phyloP scores from a whole-genome alignment of 2,113 vertebrate species.

The Jacana jacana region DNA sequence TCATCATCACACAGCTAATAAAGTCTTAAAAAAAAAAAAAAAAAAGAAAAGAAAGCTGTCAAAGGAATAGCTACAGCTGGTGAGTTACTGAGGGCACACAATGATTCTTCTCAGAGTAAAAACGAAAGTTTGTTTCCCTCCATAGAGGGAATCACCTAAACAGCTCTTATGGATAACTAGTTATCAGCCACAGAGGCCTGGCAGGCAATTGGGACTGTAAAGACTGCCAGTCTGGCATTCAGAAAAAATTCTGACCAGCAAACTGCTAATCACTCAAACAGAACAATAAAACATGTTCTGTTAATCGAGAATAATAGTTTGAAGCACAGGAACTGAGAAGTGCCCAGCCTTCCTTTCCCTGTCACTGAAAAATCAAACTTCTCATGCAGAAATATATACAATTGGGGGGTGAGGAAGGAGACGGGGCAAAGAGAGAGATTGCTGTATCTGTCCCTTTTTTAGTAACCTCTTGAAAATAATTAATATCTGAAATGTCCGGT shows the following conservation, averaged over 20 bases:
- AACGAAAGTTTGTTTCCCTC: neutral
- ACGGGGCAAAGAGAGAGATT: neutral
- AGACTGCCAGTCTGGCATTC: neutral
- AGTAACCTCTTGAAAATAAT: neutral
- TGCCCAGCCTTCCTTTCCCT: neutral
- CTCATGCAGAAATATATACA: neutral
- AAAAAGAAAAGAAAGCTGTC: neutral
- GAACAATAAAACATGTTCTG: neutral
- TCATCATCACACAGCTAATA: constrained; percentile 18
- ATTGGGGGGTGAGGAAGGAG: neutral
- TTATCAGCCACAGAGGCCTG: neutral
- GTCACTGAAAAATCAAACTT: neutral
- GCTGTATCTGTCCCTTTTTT: neutral
- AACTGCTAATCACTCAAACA: neutral
- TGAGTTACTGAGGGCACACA: neutral
- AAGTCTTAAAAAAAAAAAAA: neutral
- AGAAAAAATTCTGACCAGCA: neutral
- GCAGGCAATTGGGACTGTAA: neutral
- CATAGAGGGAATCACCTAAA: neutral
- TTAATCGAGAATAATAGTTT: neutral
- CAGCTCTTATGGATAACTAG: neutral
- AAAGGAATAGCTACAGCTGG: constrained; percentile 27
- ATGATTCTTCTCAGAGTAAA: neutral
- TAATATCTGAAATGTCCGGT: neutral
- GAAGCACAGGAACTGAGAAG: neutral